phyloP scores from a whole-genome alignment of 2,113 vertebrate genomes.

The Anarrhichthys ocellatus region DNA sequence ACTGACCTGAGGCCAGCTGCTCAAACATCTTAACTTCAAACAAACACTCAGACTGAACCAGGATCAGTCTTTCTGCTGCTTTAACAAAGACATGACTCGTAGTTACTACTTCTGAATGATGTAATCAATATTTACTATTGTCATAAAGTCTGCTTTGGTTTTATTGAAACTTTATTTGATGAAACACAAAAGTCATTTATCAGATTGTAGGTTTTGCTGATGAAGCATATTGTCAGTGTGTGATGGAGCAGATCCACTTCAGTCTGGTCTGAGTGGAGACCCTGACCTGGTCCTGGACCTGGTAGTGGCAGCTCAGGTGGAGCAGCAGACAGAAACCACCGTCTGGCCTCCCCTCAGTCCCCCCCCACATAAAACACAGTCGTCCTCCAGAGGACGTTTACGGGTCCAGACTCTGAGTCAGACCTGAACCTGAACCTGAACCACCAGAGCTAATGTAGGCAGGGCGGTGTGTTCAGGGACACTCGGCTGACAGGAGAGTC shows the following conservation, averaged over 20 bases:
- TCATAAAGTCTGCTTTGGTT: background rate
- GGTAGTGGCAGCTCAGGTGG: slow-evolving; percentile 27
- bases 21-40: background rate
- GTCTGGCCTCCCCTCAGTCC: slow-evolving; percentile 91
- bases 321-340: slow-evolving; percentile 82
- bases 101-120: background rate
- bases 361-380: slow-evolving; percentile 76
- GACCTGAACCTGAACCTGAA: too few species aligned
- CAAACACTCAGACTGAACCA: background rate
- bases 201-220: too few species aligned
- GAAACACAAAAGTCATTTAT: background rate
- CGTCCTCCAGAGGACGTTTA: slow-evolving; percentile 87
- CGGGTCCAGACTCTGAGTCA: slow-evolving; percentile 85
- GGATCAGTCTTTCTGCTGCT: background rate
- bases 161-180: background rate
- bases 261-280: slow-evolving; percentile 77
- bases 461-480: slow-evolving; percentile 23
- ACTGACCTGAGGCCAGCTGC: background rate
- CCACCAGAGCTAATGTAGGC: background rate
- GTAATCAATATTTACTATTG: background rate
- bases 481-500: slow-evolving; percentile 85
- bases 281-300: slow-evolving; percentile 20
- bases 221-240: too few species aligned
- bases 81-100: background rate
- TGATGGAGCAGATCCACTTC: too few species aligned